A percentile compares a stretch with the other conserved stretches of the same genome.
Evolutionary conservation across 2,888 invertebrate genomes (phyloP).

Genomic region (Oscheius sp.): DNA sequence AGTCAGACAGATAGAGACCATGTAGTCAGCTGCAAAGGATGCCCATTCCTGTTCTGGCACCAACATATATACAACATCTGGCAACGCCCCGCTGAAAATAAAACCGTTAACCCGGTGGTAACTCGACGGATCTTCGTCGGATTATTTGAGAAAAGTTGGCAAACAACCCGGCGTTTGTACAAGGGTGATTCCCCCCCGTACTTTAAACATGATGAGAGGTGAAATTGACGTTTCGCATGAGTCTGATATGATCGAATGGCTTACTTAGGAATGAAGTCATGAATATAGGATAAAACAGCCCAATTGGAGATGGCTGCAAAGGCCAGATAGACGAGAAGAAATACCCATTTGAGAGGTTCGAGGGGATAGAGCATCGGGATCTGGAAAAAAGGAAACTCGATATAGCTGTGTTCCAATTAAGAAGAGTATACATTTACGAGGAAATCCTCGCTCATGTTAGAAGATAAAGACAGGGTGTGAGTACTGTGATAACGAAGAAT

Average conservation of each 20-base stretch:
- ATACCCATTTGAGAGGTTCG: slow-evolving; percentile 48
- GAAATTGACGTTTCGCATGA: no score
- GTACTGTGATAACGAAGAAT: no score
- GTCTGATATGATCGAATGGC: no score
- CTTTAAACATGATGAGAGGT: not conserved
- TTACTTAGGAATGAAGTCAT: slow-evolving; percentile 66
- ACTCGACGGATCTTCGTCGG: no score
- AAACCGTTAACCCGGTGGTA: no score
- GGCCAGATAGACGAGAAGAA: slow-evolving; percentile 57
- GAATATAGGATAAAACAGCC: slow-evolving; percentile 67
- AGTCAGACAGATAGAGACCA: slow-evolving; percentile 28
- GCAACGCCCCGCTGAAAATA: slow-evolving; percentile 46
- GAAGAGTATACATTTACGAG: not conserved
- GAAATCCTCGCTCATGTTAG: no score
- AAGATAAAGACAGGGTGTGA: no score
- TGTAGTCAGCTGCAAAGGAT: slow-evolving; percentile 35
- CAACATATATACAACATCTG: slow-evolving; percentile 55
- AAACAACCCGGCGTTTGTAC: not conserved
- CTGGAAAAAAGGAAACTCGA: not conserved
- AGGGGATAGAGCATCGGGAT: slow-evolving; percentile 19
- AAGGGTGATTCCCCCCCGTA: not conserved
- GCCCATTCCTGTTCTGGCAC: slow-evolving; percentile 58
- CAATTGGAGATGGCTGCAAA: slow-evolving; percentile 67
- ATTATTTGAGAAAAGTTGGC: not conserved
- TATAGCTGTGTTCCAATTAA: no score